Conservation (phyloP, 2,888 invertebrate genomes). For the Stenodera caucasica region DNA sequence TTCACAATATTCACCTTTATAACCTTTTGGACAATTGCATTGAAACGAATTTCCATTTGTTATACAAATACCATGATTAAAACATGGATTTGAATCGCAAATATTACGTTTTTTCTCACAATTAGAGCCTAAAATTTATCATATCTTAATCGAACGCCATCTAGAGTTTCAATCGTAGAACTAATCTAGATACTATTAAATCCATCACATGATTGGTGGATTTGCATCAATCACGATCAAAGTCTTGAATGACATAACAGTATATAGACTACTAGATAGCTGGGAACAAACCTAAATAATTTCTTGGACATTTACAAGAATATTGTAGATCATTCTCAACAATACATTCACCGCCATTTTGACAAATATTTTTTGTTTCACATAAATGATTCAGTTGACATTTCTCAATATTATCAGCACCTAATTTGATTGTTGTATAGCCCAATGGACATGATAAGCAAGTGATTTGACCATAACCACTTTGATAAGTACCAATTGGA, state of each 20-base stretch:
- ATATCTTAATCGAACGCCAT: not conserved
- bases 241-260: too few species aligned
- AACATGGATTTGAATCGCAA: conserved; percentile 61
- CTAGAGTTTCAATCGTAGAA: too few species aligned
- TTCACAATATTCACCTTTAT: conserved; percentile 59
- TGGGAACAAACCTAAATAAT: conserved; percentile 56
- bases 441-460: conserved; percentile 63
- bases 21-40: conserved; percentile 59
- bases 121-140: conserved; percentile 54
- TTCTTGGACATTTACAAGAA: conserved; percentile 58
- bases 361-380: conserved; percentile 56
- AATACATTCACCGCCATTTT: conserved; percentile 52
- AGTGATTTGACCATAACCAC: conserved; percentile 59
- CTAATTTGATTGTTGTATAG: conserved; percentile 54
- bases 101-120: conserved; percentile 58
- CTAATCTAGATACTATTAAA: too few species aligned
- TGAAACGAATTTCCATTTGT: conserved; percentile 30
- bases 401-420: conserved; percentile 51
- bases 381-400: conserved; percentile 59
- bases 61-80: conserved; percentile 59
- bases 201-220: too few species aligned
- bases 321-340: conserved; percentile 48
- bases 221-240: too few species aligned
- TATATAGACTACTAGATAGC: too few species aligned
- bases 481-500: conserved; percentile 64